phyloP scores from a whole-genome alignment of 2,888 invertebrate species.

The Epinotia nisella region DNA sequence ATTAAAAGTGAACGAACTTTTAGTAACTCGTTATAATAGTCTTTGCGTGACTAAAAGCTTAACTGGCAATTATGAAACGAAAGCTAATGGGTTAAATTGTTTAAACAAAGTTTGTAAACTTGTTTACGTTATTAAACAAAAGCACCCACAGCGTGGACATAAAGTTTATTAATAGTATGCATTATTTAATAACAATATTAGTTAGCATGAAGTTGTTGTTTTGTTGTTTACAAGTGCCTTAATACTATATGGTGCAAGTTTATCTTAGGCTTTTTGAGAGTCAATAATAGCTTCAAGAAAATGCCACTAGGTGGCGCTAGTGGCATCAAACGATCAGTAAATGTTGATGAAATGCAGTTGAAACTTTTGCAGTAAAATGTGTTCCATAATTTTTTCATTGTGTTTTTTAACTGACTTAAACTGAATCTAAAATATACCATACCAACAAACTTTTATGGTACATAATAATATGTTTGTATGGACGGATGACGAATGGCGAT shows the following conservation, averaged over 20 bases:
- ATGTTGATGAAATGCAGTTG: not conserved
- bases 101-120: slow-evolving; percentile 22
- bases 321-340: slow-evolving; percentile 24
- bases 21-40: slow-evolving; percentile 34
- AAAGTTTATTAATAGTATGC: not conserved
- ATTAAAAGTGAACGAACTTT: slow-evolving; percentile 22
- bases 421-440: too few relatives aligned
- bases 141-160: not conserved
- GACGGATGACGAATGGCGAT: too few relatives aligned
- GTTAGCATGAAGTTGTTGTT: not conserved
- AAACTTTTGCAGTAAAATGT: not conserved
- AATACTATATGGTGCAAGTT: not conserved
- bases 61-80: slow-evolving; percentile 32
- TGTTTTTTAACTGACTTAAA: too few relatives aligned
- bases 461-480: too few relatives aligned
- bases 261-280: not conserved
- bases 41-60: slow-evolving; percentile 35
- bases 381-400: not conserved
- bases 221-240: too few relatives aligned
- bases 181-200: not conserved
- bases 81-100: slow-evolving; percentile 24
- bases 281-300: slow-evolving; percentile 44
- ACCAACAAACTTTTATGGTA: too few relatives aligned
- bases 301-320: slow-evolving; percentile 54
- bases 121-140: slow-evolving; percentile 8